Evolutionary conservation across 2,113 vertebrate species (phyloP).

Genomic region (pig (Sus scrofa)): T2T-Sscrofa CM000818.6:11472001-11472500

Average conservation of each 20-base stretch:
- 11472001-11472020: not conserved
- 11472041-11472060: not conserved
- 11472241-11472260: not conserved
- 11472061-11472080: not conserved
- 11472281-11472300: not conserved
- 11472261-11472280: not conserved
- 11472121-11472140: not conserved
- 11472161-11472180: not conserved
- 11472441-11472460: not conserved
- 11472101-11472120: not conserved
- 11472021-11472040: not conserved
- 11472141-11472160: not conserved
- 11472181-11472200: not conserved
- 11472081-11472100: not conserved
- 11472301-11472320: not conserved
- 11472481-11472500: not conserved
- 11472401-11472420: constrained; percentile 36
- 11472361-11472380: not conserved
- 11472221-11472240: not conserved
- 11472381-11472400: not conserved
- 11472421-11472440: constrained; percentile 29
- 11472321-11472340: not conserved
- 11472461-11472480: not conserved
- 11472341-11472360: constrained; percentile 72
- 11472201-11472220: rapidly evolving